These are phyloP conservation scores for Aptenodytes patagonicus DNA, from an alignment of 2,113 vertebrate genomes.

Conservation along the genomic window DNA sequence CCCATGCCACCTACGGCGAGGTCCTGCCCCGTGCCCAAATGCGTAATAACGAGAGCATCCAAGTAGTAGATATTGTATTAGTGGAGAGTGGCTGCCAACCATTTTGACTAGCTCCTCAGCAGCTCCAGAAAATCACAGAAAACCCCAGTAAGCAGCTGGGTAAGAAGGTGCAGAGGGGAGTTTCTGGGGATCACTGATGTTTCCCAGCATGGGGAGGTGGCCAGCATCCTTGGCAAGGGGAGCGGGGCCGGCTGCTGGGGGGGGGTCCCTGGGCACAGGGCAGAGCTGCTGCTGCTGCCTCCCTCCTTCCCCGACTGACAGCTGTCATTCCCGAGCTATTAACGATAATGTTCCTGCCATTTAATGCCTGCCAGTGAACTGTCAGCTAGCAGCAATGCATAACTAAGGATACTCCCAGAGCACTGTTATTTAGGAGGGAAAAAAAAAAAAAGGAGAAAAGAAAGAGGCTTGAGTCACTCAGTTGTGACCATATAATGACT, in stretches of 20 bases:
- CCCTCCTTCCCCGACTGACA: neutral
- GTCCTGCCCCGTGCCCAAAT: neutral
- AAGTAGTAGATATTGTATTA: accelerated
- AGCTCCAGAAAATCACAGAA: neutral
- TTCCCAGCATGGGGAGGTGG: neutral
- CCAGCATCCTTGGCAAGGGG: neutral
- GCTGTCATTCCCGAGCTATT: neutral
- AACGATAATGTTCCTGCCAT: neutral
- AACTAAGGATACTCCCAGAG: neutral
- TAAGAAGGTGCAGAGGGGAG: accelerated
- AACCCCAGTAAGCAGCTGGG: accelerated
- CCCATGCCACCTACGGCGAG: accelerated
- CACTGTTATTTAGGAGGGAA: neutral
- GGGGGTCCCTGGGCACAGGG: neutral
- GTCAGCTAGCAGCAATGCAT: neutral
- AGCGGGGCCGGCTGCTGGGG: neutral
- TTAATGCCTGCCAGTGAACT: neutral
- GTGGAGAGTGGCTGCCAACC: neutral
- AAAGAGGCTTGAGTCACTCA: neutral
- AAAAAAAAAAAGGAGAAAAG: neutral
- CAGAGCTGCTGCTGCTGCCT: neutral
- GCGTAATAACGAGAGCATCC: accelerated
- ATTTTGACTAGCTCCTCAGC: neutral
- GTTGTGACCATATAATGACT: slow-evolving; percentile 55
- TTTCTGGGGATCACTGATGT: accelerated